Evolutionary conservation across 2,888 invertebrate species (phyloP), one percentile per base, ranked within the genome.

Genomic region (Adelognathus sp.): DNA sequence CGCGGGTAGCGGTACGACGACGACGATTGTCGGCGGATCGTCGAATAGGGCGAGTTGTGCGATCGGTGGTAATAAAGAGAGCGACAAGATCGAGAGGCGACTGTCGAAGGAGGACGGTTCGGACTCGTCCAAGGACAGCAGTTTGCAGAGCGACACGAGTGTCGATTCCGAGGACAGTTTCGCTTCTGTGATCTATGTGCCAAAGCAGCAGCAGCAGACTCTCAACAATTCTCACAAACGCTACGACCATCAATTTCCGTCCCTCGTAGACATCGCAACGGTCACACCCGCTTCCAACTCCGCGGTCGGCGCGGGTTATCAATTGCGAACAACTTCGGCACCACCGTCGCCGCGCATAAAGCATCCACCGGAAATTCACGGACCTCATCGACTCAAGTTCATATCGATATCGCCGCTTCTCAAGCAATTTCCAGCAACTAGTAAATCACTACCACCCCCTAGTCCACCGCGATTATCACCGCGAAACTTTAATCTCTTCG

Each of bases 141-240:
- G 97, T 89, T 93, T 98, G 76, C 98, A 98, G 92, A 97, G 97
- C 90, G 98, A 98, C 89, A 98, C 98, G 0, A 97, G 97, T 92
- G 96, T 98, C 36, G 98, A 98, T 90, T 97, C 97, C 0, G 98
- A 98, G 90, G 98, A 98, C 88, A 97, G 97, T 91, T 97, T 98
- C 88, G 97, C 97, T 74, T 97, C 97, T 81, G 98, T 98, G 54
- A 98, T 98, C 88, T 97, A 96, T 89, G 96, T 97, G 86, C 97
- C 97, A 71, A 97, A 96, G 92, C 95, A 96, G 61, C 96, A 96
- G 85, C 94, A 69, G 52, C 67, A 67, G 27, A 64, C n/a, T 58
- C 50, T 27, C 61, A 74, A 21, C 21, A 39, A 46, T 66, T 41
- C 24, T 16, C 21, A 44, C 11, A 56, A 66, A 14, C 52, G 69